Evolutionary conservation across 1,140 invertebrate genomes (phyloP), one percentile per base, ranked within the genome.

Genomic region (Musca domestica): DNA sequence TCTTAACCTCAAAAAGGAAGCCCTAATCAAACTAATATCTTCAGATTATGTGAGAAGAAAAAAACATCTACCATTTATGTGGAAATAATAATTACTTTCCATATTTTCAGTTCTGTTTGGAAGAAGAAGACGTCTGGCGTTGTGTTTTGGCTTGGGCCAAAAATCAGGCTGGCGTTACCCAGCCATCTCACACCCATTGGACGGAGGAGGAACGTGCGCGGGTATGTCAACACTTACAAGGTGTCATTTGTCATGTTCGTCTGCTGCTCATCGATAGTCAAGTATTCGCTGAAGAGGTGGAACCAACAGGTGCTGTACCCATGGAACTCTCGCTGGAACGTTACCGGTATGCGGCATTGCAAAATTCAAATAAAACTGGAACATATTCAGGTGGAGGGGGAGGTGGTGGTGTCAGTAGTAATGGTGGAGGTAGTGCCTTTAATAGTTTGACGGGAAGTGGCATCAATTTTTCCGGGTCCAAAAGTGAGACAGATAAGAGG

Each of bases 281-380:
- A 83, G 93, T 96, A 22, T 96, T 96, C 83, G 94, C 94, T 7
- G 94, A 96, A 83, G 94, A 96, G 85, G 93, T 96, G 17, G 94
- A 96, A 78, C 94, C 94, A 1, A 96, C 94, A 1, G 94, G 94
- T 58, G 94, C 93, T 6, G 94, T 96, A 22, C 94, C 95, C 6
- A 95, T 96, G 88, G 94, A 96, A 81, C 80, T 96, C 46, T 95
- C 92, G 10, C 84, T 96, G 73, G 94, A 96, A 84, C 87, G 94
- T 69, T 91, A 91, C 80, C 87, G 94, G 15, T 92, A 92, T 82
- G 95, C 95, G 51, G 94, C 95, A 0, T 78, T 96, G 27, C 92
- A 83, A 72, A 61, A 61, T 61, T 82, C 84, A 54, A 84, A 81
- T 66, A 70, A 25, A 49, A 15, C 20, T 6, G 63, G 47, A 89